These are phyloP conservation scores for Idaea biselata DNA, from an alignment of 2,888 invertebrate genomes.

Conservation along the genomic window DNA sequence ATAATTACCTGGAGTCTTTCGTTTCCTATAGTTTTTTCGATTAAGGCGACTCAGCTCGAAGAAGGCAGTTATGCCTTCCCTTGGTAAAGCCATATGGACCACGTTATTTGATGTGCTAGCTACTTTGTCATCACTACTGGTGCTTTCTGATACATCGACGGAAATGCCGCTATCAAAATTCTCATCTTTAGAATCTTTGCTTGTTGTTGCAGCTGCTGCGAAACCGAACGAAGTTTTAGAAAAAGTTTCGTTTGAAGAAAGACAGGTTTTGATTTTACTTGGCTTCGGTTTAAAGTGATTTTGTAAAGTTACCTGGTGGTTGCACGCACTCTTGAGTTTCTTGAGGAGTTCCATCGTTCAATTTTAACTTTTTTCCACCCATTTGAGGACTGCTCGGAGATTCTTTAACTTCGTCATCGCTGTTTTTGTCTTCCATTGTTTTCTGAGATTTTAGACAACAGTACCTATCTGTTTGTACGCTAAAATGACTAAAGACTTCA, in stretches of 20 bases:
- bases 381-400: conserved; percentile 52
- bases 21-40: conserved; percentile 63
- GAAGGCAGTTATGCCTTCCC: conserved; percentile 60
- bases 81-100: conserved; percentile 60
- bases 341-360: conserved; percentile 73
- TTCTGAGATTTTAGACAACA: conserved; percentile 25
- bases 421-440: conserved; percentile 70
- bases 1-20: conserved; percentile 50
- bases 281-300: conserved; percentile 5
- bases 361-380: conserved; percentile 67
- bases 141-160: conserved; percentile 73
- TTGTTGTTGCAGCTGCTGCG: neutral
- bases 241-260: conserved; percentile 2
- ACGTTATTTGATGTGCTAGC: conserved; percentile 54
- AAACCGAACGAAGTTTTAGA: neutral
- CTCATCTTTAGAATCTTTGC: conserved; percentile 49
- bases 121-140: conserved; percentile 62
- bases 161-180: conserved; percentile 72
- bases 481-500: neutral
- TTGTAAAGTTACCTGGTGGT: conserved; percentile 49
- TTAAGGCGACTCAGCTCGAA: conserved; percentile 58
- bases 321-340: conserved; percentile 68
- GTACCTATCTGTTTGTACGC: neutral
- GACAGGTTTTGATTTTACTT: neutral
- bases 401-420: conserved; percentile 67